Percentiles rank a stretch among this genome's conserved stretches.
These are phyloP conservation scores for Pomatorhinus ruficollis DNA, from an alignment of 2,113 vertebrate genomes.

Conservation along the genomic window DNA sequence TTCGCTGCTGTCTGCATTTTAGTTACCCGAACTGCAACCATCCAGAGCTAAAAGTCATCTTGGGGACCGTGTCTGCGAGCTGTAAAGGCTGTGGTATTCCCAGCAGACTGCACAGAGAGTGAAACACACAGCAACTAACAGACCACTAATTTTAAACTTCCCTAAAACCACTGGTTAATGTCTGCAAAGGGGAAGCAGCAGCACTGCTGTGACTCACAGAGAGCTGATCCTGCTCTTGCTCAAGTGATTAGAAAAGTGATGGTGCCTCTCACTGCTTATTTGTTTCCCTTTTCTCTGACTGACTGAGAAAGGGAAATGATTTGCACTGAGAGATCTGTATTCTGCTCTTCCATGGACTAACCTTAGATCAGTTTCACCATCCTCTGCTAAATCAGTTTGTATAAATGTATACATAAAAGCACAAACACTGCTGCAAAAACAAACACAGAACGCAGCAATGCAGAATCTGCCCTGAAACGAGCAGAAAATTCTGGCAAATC, in stretches of 20 bases:
- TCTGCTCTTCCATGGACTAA: neutral
- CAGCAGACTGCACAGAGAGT: neutral
- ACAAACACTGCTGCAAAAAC: neutral
- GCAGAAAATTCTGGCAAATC: neutral
- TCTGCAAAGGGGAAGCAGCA: neutral
- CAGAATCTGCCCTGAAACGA: neutral
- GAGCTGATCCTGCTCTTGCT: neutral
- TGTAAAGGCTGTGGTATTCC: neutral
- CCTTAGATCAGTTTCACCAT: neutral
- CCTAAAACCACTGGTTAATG: slow-evolving; percentile 14
- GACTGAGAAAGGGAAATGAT: neutral
- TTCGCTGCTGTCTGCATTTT: neutral
- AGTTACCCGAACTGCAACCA: neutral
- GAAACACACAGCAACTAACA: neutral
- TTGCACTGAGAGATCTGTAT: neutral
- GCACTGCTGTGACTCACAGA: neutral
- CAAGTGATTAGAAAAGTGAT: neutral
- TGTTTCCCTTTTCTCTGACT: neutral
- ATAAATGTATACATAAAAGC: neutral
- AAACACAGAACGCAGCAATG: neutral
- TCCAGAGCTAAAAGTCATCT: neutral
- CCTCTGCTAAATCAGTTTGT: neutral
- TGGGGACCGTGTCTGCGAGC: neutral
- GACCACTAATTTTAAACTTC: slow-evolving; percentile 31
- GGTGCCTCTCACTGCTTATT: neutral